Evolutionary conservation across 2,113 vertebrate species (phyloP), one percentile per base, ranked within the genome.

Genomic region (Phaethornis superciliosus): DNA sequence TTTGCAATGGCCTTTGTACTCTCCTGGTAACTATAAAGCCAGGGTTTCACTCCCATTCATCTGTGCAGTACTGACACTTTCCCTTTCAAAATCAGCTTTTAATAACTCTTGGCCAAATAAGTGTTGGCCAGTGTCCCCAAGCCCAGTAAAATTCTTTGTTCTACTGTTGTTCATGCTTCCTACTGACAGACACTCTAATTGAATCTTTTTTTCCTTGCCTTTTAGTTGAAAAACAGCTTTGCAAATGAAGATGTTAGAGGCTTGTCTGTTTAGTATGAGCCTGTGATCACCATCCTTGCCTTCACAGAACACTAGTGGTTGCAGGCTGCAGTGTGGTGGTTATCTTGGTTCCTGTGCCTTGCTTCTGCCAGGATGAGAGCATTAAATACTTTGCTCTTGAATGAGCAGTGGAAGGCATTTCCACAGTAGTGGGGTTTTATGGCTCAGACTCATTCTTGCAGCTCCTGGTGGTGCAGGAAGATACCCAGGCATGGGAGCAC

Each of bases 31-130:
- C 63, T 72, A 14, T 35, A 55, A 40, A 37, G n/a, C 54, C 30
- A 30, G 21, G 71, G 47, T 62, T 59, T 28, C 54, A 58, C n/a
- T 42, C 37, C 28, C 47, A 32, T 68, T 89, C 56, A 33, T 81
- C 60, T 67, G n/a, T 63, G 68, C 54, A 63, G 12, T 69, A 47
- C 19, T 37, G 90, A 49, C 30, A 33, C 37, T 59, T 76, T 64
- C n/a, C 37, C 52, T 75, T 94, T 68, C 64, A 88, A 88, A 85
- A 76, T 44, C n/a, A 81, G n/a, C 59, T 81, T 93, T 85, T 54
- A 77, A 42, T 63, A 77, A 30, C 52, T 54, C n/a, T 32, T 72
- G 54, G 52, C 84, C 52, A 40, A 40, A 40, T 40, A 40, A 40
- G 13, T 40, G 40, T 40, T 40, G 4, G 13, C 40, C n/a, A n/a